Evolutionary conservation across 2,797 vertebrate genomes (phyloP), one percentile per base, ranked within the genome.

Genomic region (Poeciliopsis presidionis): DNA sequence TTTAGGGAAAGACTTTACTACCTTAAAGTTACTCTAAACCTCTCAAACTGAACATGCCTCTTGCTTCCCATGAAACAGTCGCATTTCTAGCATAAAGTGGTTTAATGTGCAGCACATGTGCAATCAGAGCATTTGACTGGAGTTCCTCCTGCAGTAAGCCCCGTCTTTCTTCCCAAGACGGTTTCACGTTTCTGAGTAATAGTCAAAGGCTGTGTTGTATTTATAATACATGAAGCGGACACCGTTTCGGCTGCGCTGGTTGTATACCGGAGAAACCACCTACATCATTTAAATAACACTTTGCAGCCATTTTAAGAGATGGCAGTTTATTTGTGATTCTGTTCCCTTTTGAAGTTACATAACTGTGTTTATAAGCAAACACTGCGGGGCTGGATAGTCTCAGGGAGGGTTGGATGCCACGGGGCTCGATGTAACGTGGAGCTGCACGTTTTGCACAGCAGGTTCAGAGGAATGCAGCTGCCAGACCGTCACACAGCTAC

Each of bases 181-280:
- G 55, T 4, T 73, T 63, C 59, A 33, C 70, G 30, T 87, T 84
- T 70, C 30, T 30, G 22, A 11, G 47, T n/a, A 72, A 74, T 2
- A 76, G n/a, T 72, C 77, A 77, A 22, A 7, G 4, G 9, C 71
- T 45, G 59, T 57, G 39, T 36, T 63, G 22, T 83, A 51, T 80
- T 65, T 85, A 76, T 5, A 82, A 67, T 76, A 20, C 22, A 81
- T 82, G 59, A 83, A 36, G 55, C 67, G 30, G 12, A 73, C 25
- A 18, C 36, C 22, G 72, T 39, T 18, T 41, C 9, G 36, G 2
- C 7, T 70, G 3, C 28, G 41, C 69, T 76, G 41, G 69, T 5
- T 65, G 8, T 57, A 22, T 57, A 63, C 5, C 49, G 75, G 77
- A 61, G 49, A 45, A 80, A 33, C 33, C 11, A 33, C 30, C 51